Evolutionary conservation across 2,113 vertebrate genomes (phyloP).

Genomic region (Dipodomys merriami): DNA sequence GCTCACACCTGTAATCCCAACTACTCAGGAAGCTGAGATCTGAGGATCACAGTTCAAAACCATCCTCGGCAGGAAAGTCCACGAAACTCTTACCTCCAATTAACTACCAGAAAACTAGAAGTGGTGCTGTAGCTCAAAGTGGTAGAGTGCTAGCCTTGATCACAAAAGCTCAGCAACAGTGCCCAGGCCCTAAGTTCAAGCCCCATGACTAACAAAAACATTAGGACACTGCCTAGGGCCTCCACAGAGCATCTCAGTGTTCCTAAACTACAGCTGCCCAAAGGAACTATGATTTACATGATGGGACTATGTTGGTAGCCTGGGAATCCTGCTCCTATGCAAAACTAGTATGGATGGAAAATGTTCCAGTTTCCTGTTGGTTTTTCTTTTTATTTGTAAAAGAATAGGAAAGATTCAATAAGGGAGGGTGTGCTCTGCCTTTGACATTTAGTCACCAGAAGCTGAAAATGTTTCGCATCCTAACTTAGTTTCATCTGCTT

Average conservation of each 20-base stretch:
- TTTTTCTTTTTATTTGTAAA: background rate
- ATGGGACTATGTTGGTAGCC: background rate
- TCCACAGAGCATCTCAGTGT: background rate
- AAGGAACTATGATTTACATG: background rate
- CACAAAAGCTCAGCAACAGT: too few relatives aligned
- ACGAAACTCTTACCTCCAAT: too few relatives aligned
- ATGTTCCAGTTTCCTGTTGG: background rate
- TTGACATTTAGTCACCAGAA: background rate
- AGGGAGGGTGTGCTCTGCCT: background rate
- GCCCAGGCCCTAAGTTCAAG: too few relatives aligned
- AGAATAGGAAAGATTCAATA: background rate
- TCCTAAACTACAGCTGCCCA: background rate
- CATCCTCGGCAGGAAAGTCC: too few relatives aligned
- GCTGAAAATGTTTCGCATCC: background rate
- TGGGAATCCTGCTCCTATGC: background rate
- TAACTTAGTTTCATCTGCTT: background rate
- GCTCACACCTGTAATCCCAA: too few relatives aligned
- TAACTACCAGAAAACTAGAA: too few relatives aligned
- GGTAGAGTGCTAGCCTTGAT: too few relatives aligned
- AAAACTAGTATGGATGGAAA: background rate
- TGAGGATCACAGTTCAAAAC: too few relatives aligned
- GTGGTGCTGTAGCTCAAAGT: too few relatives aligned
- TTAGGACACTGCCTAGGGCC: too few relatives aligned
- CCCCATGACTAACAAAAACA: too few relatives aligned
- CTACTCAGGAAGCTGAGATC: too few relatives aligned